A percentile compares a stretch with the other conserved stretches of the same genome.
Evolutionary conservation across 53 echinoderm and acorn worm species (phyloP).

Genomic region (Holothuria scabra): DNA sequence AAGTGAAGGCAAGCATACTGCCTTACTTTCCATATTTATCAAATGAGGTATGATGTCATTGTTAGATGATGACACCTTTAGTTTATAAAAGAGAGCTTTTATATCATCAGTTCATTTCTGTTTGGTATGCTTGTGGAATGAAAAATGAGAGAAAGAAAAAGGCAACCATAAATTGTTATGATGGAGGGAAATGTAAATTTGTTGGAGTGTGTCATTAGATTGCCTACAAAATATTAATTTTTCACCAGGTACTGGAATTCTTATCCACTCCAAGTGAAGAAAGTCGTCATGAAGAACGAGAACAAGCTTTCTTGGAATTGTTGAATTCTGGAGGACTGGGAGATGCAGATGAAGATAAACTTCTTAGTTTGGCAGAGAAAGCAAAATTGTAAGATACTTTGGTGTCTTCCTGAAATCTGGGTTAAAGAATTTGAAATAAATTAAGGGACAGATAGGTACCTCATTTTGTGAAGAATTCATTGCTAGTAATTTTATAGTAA

Average conservation of each 20-base stretch:
- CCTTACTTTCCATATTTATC: too few relatives aligned
- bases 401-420: too few relatives aligned
- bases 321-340: slow-evolving; percentile 88
- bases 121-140: not conserved
- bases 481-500: too few relatives aligned
- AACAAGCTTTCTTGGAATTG: slow-evolving; percentile 93
- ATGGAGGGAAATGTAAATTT: not conserved
- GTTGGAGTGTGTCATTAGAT: not conserved
- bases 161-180: not conserved
- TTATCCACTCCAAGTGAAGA: slow-evolving; percentile 82
- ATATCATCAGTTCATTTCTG: too few relatives aligned
- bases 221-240: not conserved
- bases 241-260: slow-evolving; percentile 83
- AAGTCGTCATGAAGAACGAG: slow-evolving; percentile 85
- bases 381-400: slow-evolving; percentile 89
- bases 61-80: too few relatives aligned
- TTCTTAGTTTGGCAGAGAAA: slow-evolving; percentile 85
- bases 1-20: too few relatives aligned
- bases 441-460: too few relatives aligned
- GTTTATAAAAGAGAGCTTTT: too few relatives aligned
- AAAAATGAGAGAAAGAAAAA: not conserved
- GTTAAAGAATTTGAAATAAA: too few relatives aligned
- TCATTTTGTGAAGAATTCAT: too few relatives aligned
- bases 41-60: too few relatives aligned
- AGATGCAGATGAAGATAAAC: slow-evolving; percentile 83